Conservation (phyloP, 2,888 invertebrate genomes). For the Amphipyra tragopoginis region DNA sequence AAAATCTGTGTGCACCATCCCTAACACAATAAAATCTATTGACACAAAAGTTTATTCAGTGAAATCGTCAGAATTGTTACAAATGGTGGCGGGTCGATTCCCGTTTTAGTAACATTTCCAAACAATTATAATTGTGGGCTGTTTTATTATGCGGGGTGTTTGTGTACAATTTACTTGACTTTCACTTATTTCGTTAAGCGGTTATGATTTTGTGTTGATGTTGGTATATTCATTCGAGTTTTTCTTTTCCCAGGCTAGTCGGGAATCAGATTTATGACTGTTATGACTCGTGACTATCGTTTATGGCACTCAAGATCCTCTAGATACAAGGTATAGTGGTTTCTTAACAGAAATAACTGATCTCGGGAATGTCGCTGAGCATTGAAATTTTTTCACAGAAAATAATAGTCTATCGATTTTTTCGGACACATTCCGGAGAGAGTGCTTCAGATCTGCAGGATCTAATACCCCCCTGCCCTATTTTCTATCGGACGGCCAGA, state of each 20-base stretch:
- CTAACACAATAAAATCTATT: constrained; percentile 72
- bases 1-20: constrained; percentile 52
- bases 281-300: too few species aligned
- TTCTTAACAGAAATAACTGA: too few species aligned
- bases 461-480: too few species aligned
- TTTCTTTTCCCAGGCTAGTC: constrained; percentile 49
- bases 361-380: too few species aligned
- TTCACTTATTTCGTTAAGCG: constrained; percentile 66
- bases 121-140: constrained; percentile 63
- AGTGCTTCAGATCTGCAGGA: too few species aligned
- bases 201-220: constrained; percentile 50
- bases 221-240: constrained; percentile 38
- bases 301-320: too few species aligned
- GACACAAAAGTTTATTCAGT: constrained; percentile 56
- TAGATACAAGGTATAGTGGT: too few species aligned
- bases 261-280: neutral
- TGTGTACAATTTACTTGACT: constrained; percentile 75
- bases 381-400: too few species aligned
- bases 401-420: too few species aligned
- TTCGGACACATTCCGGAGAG: too few species aligned
- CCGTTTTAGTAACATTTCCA: constrained; percentile 74
- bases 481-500: too few species aligned
- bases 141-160: constrained; percentile 83
- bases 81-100: constrained; percentile 77
- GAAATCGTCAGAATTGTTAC: constrained; percentile 75